Base-by-base conservation (phyloP, 2,888 invertebrate species). In the Vanessa cardui region DNA sequence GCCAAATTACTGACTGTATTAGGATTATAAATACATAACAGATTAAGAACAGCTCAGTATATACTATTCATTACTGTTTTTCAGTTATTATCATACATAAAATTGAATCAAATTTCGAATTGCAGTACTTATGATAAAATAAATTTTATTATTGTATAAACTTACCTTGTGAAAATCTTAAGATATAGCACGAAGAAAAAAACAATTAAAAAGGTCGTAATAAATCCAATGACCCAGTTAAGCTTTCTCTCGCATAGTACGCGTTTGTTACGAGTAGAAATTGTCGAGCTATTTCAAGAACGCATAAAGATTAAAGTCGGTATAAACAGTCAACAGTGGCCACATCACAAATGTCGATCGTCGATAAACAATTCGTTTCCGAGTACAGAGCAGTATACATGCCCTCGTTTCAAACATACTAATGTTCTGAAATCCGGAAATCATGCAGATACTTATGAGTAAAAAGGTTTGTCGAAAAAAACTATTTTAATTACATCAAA, bases 351-450 rank as follows among this genome's bases (percentile, higher is more conserved):
- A 78, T 75, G 81, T 80, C 78, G 78, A 80, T 79, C 79, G 72
- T 72, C 73, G 76, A 73, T 81, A 87, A 86, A 85, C 84, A 84
- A 84, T 83, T 74, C 76, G 73, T 80, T 86, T 86, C 87, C 78
- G 72, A 76, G 86, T 84, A 87, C 80, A 78, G 76, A 68, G 72
- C 76, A 76, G 75, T 59, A 46, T 60, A 47, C 79, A 78, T 78
- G 87, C 76, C 84, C 84, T 75, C 82, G 75, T 80, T 87, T 81
- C 82, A 80, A 74, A 79, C 70, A 83, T 33, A 39, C 54, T 64
- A 62, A 47, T 58, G 18, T 56, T 47, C 47, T 64, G 39, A 62
- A 26, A 62, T 52, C 66, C 54, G 58, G 65, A 61, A 64, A 65
- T 31, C 45, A 21, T 62, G 16, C 7, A 33, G 31, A 61, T 44